A percentile compares a stretch with the other conserved stretches of the same genome.
These are phyloP conservation scores for Solea solea DNA, from an alignment of 2,113 vertebrate species.

Conservation along the genomic window DNA sequence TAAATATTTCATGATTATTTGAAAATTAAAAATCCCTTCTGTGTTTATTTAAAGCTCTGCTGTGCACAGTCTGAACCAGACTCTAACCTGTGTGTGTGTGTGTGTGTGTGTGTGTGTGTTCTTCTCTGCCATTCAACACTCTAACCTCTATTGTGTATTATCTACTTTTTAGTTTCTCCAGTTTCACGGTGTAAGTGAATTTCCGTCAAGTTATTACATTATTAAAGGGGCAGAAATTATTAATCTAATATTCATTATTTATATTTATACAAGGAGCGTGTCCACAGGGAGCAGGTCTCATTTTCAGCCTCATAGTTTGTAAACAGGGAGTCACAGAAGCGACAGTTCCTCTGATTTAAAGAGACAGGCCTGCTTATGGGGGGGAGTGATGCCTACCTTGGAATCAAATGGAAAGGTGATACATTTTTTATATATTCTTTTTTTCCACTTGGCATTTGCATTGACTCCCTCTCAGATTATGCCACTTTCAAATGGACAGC, in stretches of 20 bases:
- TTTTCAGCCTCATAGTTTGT: constrained; percentile 86
- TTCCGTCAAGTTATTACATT: constrained; percentile 74
- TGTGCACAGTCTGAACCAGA: no score
- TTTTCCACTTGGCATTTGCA: constrained; percentile 74
- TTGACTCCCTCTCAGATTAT: constrained; percentile 61
- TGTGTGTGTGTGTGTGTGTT: neutral
- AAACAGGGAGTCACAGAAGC: constrained; percentile 82
- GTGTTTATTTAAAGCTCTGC: no score
- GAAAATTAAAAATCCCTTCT: no score
- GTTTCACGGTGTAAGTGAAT: constrained; percentile 79
- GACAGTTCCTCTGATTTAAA: constrained; percentile 83
- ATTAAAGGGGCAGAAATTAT: constrained; percentile 83
- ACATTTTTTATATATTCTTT: constrained; percentile 78
- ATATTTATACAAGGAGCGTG: constrained; percentile 84
- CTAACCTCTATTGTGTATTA: constrained; percentile 69
- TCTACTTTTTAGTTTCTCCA: constrained; percentile 67
- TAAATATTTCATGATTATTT: no score
- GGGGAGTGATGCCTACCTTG: constrained; percentile 81
- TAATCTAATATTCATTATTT: constrained; percentile 87
- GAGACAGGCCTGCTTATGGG: constrained; percentile 82
- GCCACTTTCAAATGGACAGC: constrained; percentile 70
- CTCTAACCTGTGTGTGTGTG: no score
- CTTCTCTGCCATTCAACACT: constrained; percentile 29
- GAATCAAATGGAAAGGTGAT: constrained; percentile 82
- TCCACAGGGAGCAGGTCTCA: constrained; percentile 85